Percentiles rank a stretch among this genome's conserved stretches.
phyloP scores from a whole-genome alignment of 2,797 vertebrate genomes.

The Manis javanica region DNA sequence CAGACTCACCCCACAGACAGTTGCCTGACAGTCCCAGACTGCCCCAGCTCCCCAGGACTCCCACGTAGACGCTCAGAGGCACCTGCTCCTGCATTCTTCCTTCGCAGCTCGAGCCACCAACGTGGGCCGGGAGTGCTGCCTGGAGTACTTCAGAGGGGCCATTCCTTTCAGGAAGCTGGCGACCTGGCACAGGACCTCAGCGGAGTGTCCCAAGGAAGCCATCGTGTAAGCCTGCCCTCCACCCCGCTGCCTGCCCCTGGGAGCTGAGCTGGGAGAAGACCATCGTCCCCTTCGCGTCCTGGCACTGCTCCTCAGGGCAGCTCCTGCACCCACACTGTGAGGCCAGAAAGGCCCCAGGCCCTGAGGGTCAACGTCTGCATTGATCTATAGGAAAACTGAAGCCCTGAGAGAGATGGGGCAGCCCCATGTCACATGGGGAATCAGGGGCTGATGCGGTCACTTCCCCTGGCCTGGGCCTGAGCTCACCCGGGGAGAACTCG shows the following conservation, averaged over 20 bases:
- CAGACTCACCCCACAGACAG: too few relatives aligned
- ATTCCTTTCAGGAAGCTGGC: neutral
- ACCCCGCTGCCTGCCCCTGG: accelerated
- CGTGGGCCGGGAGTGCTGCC: slow-evolving; percentile 67
- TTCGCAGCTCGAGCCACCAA: slow-evolving; percentile 56
- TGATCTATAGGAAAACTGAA: neutral
- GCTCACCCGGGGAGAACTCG: neutral
- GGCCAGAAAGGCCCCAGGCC: neutral
- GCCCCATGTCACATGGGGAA: neutral
- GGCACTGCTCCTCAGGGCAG: neutral
- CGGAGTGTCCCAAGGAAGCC: neutral
- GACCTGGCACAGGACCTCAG: neutral
- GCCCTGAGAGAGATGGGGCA: neutral
- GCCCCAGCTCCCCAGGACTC: too few relatives aligned
- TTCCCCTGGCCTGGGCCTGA: neutral
- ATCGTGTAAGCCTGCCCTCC: slow-evolving; percentile 55
- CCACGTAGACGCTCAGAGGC: accelerated
- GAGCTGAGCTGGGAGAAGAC: neutral
- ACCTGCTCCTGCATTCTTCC: neutral
- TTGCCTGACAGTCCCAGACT: too few relatives aligned
- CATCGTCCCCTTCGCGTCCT: accelerated
- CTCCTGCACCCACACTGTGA: neutral
- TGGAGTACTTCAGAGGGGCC: slow-evolving; percentile 4
- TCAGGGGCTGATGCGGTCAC: accelerated
- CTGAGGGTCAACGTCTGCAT: neutral